Evolutionary conservation across 2,797 vertebrate species (phyloP), one percentile per base, ranked within the genome.

Genomic region (Masticophis lateralis): DNA sequence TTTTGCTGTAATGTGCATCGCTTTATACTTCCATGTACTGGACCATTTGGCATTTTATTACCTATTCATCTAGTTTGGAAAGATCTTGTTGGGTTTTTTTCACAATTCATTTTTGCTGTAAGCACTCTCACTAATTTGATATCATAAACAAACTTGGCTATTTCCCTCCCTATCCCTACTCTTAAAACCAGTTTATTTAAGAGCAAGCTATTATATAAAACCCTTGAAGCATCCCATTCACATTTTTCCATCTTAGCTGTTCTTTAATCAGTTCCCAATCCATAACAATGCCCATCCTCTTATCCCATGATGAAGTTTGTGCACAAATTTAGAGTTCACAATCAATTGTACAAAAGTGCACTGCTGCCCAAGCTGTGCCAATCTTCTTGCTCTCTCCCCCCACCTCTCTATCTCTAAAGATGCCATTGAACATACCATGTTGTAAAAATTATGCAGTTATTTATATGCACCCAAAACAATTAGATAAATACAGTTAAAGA

Each of bases 401-500:
- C 47, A 6, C 37, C 47, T 47, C 22, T 47, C 20, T 83, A 47
- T 4, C 43, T 83, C 74, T 47, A 83, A 83, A 47, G 10, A 25
- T 0, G 3, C 43, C 37, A 83, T 47, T 47, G 43, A 83, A 83
- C 94, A 96, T 94, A 95, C 96, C 95, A 69, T 93, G 91, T 94
- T 93, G 10, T 87, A 95, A 97, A 95, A 91, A 86, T 91, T 32
- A 93, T 11, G 0, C 91, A 94, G 94, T 93, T 96, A 95, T 93
- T 96, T 93, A 94, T 89, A 83, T 55, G 92, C 96, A 96, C 94
- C 93, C 94, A 96, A 95, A 56, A 90, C 93, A 91, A 94, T 96
- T 92, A 94, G 95, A 94, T 94, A 95, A 93, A 95, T 93, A 90
- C 51, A 3, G 95, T 94, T 94, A 95, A 93, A 95, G 92, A 90